Evolutionary conservation across 1,140 invertebrate species (phyloP).

Genomic region (Antheraea pernyi): DNA sequence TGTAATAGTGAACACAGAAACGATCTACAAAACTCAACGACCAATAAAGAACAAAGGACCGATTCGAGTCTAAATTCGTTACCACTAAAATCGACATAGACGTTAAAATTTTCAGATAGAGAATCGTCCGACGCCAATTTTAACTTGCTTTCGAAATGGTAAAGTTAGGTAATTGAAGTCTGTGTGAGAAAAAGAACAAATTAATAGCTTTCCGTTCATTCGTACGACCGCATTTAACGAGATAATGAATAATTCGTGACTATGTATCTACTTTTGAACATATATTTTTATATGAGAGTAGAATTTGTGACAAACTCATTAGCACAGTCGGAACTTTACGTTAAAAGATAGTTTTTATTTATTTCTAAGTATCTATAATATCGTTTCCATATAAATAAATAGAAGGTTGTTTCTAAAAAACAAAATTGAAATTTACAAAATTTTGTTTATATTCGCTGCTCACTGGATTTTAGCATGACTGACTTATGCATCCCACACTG

Average conservation of each 20-base stretch:
- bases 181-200: constrained; percentile 7
- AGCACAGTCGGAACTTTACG: too few species aligned
- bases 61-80: neutral
- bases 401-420: too few species aligned
- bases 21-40: neutral
- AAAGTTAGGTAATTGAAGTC: constrained; percentile 11
- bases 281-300: neutral
- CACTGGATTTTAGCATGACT: too few species aligned
- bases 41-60: neutral
- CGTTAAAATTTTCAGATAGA: constrained; percentile 10
- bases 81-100: constrained; percentile 3
- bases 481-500: too few species aligned
- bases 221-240: neutral
- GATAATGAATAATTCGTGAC: neutral
- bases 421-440: too few species aligned
- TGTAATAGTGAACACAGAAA: neutral
- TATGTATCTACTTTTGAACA: neutral
- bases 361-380: too few species aligned
- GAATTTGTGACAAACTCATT: too few species aligned
- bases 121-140: constrained; percentile 11
- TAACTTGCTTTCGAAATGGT: constrained; percentile 12
- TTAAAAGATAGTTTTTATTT: too few species aligned
- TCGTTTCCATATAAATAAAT: too few species aligned
- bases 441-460: too few species aligned
- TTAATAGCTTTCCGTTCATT: constrained; percentile 2